Evolutionary conservation across 2,113 vertebrate species (phyloP), one percentile per base, ranked within the genome.

Genomic region (Riparia riparia): DNA sequence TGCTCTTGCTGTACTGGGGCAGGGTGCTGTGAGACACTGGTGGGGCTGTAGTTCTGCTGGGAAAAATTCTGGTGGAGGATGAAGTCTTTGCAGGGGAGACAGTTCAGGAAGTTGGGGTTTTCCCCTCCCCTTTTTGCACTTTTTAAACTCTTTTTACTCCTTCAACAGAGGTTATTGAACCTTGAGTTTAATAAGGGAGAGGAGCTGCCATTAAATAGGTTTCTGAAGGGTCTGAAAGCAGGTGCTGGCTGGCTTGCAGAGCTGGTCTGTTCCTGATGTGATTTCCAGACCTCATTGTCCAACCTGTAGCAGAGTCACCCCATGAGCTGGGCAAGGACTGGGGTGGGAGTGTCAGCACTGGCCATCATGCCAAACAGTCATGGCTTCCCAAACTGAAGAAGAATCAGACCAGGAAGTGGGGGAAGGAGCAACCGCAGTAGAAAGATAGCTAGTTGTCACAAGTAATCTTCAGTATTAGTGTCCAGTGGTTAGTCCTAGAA

Each of bases 401-500:
- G 20, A 76, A 29, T 82, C 69, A 61, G 47, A 81, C 13, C 20
- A 77, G n/a, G 41, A 84, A 32, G 39, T 15, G 6, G 21, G 37
- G 45, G 26, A 86, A 84, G 68, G 53, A 87, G 37, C 80, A 93
- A 82, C 13, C 3, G 24, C 5, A 24, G 49, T 90, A 93, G 71
- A 95, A 82, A 44, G 47, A 50, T 87, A 85, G 60, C 56, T 95
- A 77, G 85, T 94, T 89, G 42, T 97, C 82, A 78, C 90, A 94
- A 93, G 92, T 96, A 89, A 93, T 64, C 91, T 87, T 96, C 0
- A 0, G 68, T 94, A 90, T 96, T 85, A 6, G 0, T 96, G 97
- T 95, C 85, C 89, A 42, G 93, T 95, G 91, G 68, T 83, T 95
- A 95, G 96, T 93, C 53, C 95, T 96, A 95, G 90, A 97, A 63